Evolutionary conservation across 2,888 invertebrate genomes (phyloP).

Genomic region (Drosophila falleni): DNA sequence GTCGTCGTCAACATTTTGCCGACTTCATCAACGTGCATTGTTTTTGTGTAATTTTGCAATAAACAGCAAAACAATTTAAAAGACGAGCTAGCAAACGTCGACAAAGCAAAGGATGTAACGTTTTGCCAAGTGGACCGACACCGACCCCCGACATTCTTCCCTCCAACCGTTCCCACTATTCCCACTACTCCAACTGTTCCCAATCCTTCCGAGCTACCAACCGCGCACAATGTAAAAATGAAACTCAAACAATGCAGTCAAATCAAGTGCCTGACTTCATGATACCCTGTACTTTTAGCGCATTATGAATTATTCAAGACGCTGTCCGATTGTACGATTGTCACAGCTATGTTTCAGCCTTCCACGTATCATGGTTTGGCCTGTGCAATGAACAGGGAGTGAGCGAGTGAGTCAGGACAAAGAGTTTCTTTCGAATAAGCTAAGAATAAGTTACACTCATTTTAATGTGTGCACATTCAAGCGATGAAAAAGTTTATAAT

Average conservation of each 20-base stretch:
- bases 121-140: slow-evolving; percentile 77
- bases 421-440: too few species aligned
- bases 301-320: too few species aligned
- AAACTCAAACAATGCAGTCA: slow-evolving; percentile 37
- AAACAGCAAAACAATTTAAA: slow-evolving; percentile 81
- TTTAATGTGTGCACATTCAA: too few species aligned
- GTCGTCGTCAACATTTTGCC: slow-evolving; percentile 67
- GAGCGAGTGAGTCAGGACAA: too few species aligned
- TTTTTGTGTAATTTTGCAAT: slow-evolving; percentile 82
- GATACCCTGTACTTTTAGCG: neutral
- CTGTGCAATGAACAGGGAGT: too few species aligned
- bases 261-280: slow-evolving; percentile 14
- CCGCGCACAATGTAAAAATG: slow-evolving; percentile 53
- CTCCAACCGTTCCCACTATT: neutral
- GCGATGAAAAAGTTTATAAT: too few species aligned
- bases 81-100: slow-evolving; percentile 55
- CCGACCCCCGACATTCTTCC: slow-evolving; percentile 9
- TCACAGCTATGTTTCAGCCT: too few species aligned
- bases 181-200: slow-evolving; percentile 1
- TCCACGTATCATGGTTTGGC: too few species aligned
- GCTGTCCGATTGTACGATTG: too few species aligned
- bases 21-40: slow-evolving; percentile 79
- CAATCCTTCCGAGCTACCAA: slow-evolving; percentile 21
- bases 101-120: slow-evolving; percentile 80
- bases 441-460: too few species aligned